Evolutionary conservation across 2,888 invertebrate genomes (phyloP).

Genomic region (Troglohyphantes excavatus): DNA sequence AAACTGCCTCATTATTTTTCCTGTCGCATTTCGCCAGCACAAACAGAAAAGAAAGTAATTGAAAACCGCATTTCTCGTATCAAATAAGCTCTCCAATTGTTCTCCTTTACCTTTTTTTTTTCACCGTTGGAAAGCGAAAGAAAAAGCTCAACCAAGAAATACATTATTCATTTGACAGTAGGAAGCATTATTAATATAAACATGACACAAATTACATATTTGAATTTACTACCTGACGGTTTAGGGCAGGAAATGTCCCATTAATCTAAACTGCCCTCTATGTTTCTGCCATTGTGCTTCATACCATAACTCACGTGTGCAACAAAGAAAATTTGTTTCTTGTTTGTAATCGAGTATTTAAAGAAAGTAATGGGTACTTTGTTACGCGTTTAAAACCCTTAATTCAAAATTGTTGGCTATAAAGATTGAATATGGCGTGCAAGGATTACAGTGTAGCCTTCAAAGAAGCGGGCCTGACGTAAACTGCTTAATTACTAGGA

Average conservation of each 20-base stretch:
- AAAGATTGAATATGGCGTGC: too few relatives aligned
- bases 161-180: conserved; percentile 9
- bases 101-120: not conserved
- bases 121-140: not conserved
- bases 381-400: too few relatives aligned
- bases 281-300: not conserved
- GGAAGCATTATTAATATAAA: conserved; percentile 9
- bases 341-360: conserved; percentile 3
- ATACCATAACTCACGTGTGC: not conserved
- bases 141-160: not conserved
- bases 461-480: not conserved
- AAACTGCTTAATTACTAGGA: too few relatives aligned
- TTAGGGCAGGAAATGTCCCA: not conserved
- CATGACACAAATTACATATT: not conserved
- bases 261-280: not conserved
- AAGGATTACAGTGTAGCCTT: too few relatives aligned
- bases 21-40: not conserved
- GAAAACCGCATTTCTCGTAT: not conserved
- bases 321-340: not conserved
- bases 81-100: not conserved
- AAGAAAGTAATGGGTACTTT: not conserved
- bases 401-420: too few relatives aligned
- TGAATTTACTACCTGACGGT: not conserved
- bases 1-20: not conserved
- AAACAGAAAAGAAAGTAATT: conserved; percentile 3